A percentile compares a stretch with the other conserved stretches of the same genome.
Evolutionary conservation across 1,140 invertebrate genomes (phyloP).

Genomic region (Littorina saxatilis): DNA sequence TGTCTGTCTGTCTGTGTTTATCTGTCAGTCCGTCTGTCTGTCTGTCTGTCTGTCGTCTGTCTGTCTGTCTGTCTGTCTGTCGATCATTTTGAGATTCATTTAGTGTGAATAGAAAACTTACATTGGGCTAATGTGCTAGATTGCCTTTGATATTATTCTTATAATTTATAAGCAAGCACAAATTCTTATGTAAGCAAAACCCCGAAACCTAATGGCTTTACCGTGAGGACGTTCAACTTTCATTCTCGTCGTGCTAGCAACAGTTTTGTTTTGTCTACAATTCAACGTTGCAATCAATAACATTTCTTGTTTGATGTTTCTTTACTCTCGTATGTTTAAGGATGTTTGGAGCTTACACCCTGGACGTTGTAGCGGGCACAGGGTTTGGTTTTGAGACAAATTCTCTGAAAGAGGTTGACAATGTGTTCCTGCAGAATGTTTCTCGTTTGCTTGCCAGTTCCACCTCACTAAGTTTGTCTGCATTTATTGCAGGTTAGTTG

Average conservation of each 20-base stretch:
- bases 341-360: conserved; percentile 76
- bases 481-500: neutral
- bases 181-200: too few species aligned
- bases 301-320: neutral
- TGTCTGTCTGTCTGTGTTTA: too few species aligned
- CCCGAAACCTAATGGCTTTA: neutral
- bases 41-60: too few species aligned
- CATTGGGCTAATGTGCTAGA: neutral
- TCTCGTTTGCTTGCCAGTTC: conserved; percentile 15
- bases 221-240: neutral
- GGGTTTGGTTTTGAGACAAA: conserved; percentile 80
- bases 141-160: neutral
- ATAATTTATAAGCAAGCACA: too few species aligned
- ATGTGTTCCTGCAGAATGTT: conserved; percentile 65
- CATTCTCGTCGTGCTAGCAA: neutral
- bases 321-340: neutral
- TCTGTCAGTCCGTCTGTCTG: too few species aligned
- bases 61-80: too few species aligned
- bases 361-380: conserved; percentile 80
- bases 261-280: too few species aligned
- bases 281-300: neutral
- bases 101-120: too few species aligned
- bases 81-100: too few species aligned
- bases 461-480: neutral
- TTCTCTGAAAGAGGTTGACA: conserved; percentile 76